Evolutionary conservation across 2,113 vertebrate species (phyloP), one percentile per base, ranked within the genome.

Genomic region (Chloebia gouldiae): DNA sequence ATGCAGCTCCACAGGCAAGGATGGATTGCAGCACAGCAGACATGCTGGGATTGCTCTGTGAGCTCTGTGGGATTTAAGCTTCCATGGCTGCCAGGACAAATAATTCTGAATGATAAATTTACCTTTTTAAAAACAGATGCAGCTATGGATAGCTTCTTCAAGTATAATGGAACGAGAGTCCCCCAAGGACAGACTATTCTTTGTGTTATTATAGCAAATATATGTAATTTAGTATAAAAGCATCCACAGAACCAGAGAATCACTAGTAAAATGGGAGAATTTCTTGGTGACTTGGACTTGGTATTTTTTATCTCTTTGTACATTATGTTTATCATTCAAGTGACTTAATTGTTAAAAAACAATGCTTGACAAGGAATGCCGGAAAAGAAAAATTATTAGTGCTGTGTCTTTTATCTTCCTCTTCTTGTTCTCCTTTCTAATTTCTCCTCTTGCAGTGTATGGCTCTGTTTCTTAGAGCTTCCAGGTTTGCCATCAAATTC

Each of bases 1-100:
- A 16, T 24, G 59, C 50, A 61, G 23, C 73, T 63, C 51, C 30
- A 21, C 35, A 59, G 39, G 57, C 45, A 60, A 50, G 60, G 33
- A 1, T 13, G 51, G 39, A 8, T 27, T 1, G 4, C 86, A 75
- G 65, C 49, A 25, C 49, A 79, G 73, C 75, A 51, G 49, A 19
- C 37, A 39, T 0, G 1, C 28, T n/a, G 54, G 24, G 33, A 28
- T 23, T 49, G 47, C 39, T 78, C 25, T 81, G 85, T 0, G 2
- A 23, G 16, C 11, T 63, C 60, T 75, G 31, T 70, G 71, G 72
- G 30, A 33, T 70, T 94, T 73, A 35, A 82, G 50, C 49, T 82
- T 70, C 59, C 33, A 4, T 40, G 35, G 13, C 59, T 80, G 22
- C 40, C 81, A 71, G 69, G 50, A 31, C 37, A 93, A 61, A 37